phyloP scores from a whole-genome alignment of 2,888 invertebrate genomes.

The Melikaiella ostensackeni region DNA sequence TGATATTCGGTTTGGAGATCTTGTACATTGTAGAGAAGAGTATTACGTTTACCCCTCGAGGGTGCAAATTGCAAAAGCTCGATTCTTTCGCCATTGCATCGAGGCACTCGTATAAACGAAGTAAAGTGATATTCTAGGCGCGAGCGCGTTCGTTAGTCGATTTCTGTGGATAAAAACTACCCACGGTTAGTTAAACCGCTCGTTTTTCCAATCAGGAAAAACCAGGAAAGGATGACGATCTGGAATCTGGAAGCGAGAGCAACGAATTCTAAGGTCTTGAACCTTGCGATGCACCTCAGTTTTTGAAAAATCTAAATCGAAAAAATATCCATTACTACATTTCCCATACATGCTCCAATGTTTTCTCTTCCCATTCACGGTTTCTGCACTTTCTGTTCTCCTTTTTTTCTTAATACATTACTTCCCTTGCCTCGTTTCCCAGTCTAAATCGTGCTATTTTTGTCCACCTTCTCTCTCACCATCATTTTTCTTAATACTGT shows the following conservation, averaged over 20 bases:
- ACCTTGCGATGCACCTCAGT: background rate
- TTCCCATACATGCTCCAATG: too few relatives aligned
- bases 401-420: too few relatives aligned
- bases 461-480: too few relatives aligned
- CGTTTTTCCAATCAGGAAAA: slow-evolving; percentile 66
- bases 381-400: too few relatives aligned
- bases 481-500: too few relatives aligned
- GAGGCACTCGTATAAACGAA: slow-evolving; percentile 54
- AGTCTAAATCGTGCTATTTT: too few relatives aligned
- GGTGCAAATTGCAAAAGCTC: slow-evolving; percentile 14
- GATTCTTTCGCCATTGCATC: slow-evolving; percentile 35
- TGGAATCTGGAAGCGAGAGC: slow-evolving; percentile 4
- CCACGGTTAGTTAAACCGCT: slow-evolving; percentile 72
- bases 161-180: slow-evolving; percentile 67
- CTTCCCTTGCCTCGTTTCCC: too few relatives aligned
- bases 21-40: slow-evolving; percentile 12
- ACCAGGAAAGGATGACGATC: slow-evolving; percentile 21
- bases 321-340: too few relatives aligned
- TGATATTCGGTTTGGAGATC: slow-evolving; percentile 20
- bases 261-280: background rate
- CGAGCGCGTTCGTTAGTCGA: slow-evolving; percentile 67
- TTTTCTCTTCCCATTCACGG: too few relatives aligned
- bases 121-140: slow-evolving; percentile 66
- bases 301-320: slow-evolving; percentile 39
- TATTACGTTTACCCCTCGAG: slow-evolving; percentile 24